These are phyloP conservation scores for Criorhina ranunculi DNA, from an alignment of 2,888 invertebrate species.

Conservation along the genomic window DNA sequence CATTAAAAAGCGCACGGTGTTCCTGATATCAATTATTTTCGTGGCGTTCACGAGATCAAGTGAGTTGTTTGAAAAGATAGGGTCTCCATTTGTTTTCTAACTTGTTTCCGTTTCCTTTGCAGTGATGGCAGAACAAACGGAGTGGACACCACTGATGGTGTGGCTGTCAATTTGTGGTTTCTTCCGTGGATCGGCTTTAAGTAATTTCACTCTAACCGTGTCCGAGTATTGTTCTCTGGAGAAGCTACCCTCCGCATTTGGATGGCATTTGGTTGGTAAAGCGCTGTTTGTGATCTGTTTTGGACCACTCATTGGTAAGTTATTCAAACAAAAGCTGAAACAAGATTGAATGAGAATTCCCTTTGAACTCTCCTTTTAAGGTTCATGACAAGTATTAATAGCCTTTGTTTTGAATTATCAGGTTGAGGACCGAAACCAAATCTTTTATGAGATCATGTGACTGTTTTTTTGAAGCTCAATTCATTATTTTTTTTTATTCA, in stretches of 20 bases:
- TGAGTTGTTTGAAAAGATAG: conserved; percentile 84
- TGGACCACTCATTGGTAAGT: conserved; percentile 89
- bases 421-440: conserved; percentile 34
- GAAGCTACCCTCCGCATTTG: conserved; percentile 91
- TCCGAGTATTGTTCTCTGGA: conserved; percentile 90
- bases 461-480: not conserved
- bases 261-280: conserved; percentile 91
- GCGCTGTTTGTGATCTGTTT: conserved; percentile 89
- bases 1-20: conserved; percentile 89
- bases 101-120: conserved; percentile 79
- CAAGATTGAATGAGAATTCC: not conserved
- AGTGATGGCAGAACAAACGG: conserved; percentile 91
- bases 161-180: conserved; percentile 92
- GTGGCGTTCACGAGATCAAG: conserved; percentile 90
- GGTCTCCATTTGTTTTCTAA: not conserved
- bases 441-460: conserved; percentile 32
- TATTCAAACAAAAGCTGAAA: not conserved
- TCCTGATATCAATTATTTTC: conserved; percentile 89
- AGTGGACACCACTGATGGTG: conserved; percentile 88
- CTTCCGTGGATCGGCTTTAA: conserved; percentile 91
- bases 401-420: conserved; percentile 11
- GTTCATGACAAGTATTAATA: conserved; percentile 1
- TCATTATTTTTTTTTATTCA: conserved; percentile 5
- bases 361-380: not conserved
- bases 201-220: conserved; percentile 91